These are phyloP conservation scores for Ashinkailepas kermadecensis DNA, from an alignment of 2,888 invertebrate species.

Conservation along the genomic window DNA sequence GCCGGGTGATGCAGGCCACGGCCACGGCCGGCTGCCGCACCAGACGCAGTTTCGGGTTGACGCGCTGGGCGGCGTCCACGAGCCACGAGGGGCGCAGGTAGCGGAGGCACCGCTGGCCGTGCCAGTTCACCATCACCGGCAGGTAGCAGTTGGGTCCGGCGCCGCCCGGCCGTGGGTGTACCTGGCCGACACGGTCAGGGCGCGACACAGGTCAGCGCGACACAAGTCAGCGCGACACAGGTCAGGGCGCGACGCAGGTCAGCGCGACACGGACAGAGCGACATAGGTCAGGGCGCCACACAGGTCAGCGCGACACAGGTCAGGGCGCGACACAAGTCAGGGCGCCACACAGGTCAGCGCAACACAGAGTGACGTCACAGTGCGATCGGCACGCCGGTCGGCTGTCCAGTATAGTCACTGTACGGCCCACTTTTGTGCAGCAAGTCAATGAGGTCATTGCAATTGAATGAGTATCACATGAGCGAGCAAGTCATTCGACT, in stretches of 20 bases:
- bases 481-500: too few relatives aligned
- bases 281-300: slow-evolving; percentile 26
- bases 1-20: slow-evolving; percentile 81
- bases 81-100: slow-evolving; percentile 70
- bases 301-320: too few relatives aligned
- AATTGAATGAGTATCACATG: too few relatives aligned
- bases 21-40: slow-evolving; percentile 58
- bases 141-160: slow-evolving; percentile 72
- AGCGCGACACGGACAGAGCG: slow-evolving; percentile 38
- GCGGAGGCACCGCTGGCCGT: slow-evolving; percentile 65
- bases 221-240: too few relatives aligned
- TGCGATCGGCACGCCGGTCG: too few relatives aligned
- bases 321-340: too few relatives aligned
- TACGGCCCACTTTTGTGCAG: too few relatives aligned
- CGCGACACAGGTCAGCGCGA: slow-evolving; percentile 44
- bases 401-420: too few relatives aligned
- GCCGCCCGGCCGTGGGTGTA: slow-evolving; percentile 39
- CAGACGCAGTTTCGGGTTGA: slow-evolving; percentile 72
- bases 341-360: too few relatives aligned
- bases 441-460: too few relatives aligned
- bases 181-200: slow-evolving; percentile 55
- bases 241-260: too few relatives aligned
- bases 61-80: slow-evolving; percentile 68
- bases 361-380: too few relatives aligned
- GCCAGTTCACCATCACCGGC: slow-evolving; percentile 83